Conservation (phyloP, 2,888 invertebrate genomes). For the Pandemis corylana region DNA sequence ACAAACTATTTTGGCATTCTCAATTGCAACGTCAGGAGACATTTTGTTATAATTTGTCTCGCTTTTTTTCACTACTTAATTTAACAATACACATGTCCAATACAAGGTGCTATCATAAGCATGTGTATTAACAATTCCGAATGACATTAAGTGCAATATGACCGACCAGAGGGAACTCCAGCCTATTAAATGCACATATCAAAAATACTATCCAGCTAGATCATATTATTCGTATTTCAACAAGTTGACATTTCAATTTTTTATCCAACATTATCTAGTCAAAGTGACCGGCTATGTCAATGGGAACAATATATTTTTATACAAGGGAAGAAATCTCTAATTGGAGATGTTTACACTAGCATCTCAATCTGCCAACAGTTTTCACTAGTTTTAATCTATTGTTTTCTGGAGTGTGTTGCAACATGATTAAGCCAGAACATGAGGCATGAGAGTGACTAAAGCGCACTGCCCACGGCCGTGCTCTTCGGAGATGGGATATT, state of each 20-base stretch:
- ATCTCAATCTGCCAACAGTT: neutral
- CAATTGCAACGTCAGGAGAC: slow-evolving; percentile 26
- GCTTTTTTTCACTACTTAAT: slow-evolving; percentile 16
- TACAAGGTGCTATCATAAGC: slow-evolving; percentile 22
- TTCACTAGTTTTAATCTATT: neutral
- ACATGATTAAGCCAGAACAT: neutral
- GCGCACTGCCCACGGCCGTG: neutral
- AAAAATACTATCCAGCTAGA: slow-evolving; percentile 15
- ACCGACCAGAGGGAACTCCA: neutral
- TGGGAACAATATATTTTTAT: neutral
- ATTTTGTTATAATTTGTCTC: slow-evolving; percentile 21
- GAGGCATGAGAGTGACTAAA: neutral
- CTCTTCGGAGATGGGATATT: neutral
- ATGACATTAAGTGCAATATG: neutral
- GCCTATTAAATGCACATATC: neutral
- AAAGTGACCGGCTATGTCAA: neutral
- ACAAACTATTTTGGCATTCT: slow-evolving; percentile 23
- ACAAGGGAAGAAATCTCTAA: neutral
- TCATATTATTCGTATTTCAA: slow-evolving; percentile 28
- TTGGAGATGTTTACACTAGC: neutral
- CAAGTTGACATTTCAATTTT: neutral
- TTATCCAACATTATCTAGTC: neutral
- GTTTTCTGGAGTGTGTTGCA: neutral
- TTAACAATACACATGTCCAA: slow-evolving; percentile 19
- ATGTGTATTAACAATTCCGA: slow-evolving; percentile 12